Evolutionary conservation across 2,797 vertebrate genomes (phyloP).

Genomic region (Dryobates pubescens): DNA sequence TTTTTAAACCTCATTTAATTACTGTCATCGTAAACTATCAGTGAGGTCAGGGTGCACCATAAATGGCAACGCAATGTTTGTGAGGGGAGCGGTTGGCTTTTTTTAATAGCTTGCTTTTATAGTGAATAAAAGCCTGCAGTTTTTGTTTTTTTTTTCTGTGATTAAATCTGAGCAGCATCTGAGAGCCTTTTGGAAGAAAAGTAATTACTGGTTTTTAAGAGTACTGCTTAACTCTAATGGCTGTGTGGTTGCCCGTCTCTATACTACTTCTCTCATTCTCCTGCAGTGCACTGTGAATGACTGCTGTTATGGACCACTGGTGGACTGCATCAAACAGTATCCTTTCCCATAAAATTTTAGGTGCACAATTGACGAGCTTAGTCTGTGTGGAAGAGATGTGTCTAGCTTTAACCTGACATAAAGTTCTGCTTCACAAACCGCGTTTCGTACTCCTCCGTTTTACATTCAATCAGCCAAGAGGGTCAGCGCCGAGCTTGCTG

Average conservation of each 20-base stretch:
- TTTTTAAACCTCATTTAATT: slow-evolving; percentile 86
- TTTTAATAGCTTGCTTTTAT: slow-evolving; percentile 81
- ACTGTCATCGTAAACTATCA: slow-evolving; percentile 83
- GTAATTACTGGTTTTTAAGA: slow-evolving; percentile 75
- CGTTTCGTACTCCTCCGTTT: slow-evolving; percentile 84
- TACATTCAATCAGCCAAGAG: slow-evolving; percentile 79
- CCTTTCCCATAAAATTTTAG: slow-evolving; percentile 96
- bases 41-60: slow-evolving; percentile 78
- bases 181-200: slow-evolving; percentile 72
- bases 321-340: slow-evolving; percentile 99
- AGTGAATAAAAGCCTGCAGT: slow-evolving; percentile 76
- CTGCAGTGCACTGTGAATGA: slow-evolving; percentile 98
- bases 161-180: slow-evolving; percentile 81
- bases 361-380: slow-evolving; percentile 91
- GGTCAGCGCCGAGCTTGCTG: slow-evolving; percentile 74
- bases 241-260: slow-evolving; percentile 40
- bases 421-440: slow-evolving; percentile 92
- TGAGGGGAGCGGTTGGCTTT: slow-evolving; percentile 76
- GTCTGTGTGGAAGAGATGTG: slow-evolving; percentile 89
- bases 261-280: slow-evolving; percentile 72
- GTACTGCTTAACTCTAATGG: slow-evolving; percentile 59
- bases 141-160: slow-evolving; percentile 85
- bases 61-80: slow-evolving; percentile 80
- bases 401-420: slow-evolving; percentile 93
- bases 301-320: slow-evolving; percentile 99